These are phyloP conservation scores for Gallinago stenura DNA, from an alignment of 2,797 vertebrate species.

Conservation along the genomic window DNA sequence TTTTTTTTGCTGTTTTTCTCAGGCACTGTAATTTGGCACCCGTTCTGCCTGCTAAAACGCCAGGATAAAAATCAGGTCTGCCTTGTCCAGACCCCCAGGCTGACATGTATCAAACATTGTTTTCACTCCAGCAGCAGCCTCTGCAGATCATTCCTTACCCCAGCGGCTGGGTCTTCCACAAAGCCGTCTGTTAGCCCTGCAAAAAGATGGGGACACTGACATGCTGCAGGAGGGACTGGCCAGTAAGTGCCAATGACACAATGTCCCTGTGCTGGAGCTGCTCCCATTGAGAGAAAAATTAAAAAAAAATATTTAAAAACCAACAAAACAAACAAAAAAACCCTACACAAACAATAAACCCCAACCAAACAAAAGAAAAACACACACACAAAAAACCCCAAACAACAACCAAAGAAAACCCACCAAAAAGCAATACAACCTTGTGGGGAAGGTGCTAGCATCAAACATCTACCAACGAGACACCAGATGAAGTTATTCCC, in stretches of 20 bases:
- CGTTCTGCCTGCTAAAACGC: neutral
- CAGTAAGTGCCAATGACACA: neutral
- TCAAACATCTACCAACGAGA: neutral
- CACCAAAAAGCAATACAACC: neutral
- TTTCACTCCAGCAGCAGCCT: neutral
- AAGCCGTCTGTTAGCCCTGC: neutral
- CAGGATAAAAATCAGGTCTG: conserved; percentile 1
- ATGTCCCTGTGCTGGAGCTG: neutral
- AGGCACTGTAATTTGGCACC: neutral
- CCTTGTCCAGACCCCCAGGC: neutral
- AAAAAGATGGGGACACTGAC: neutral
- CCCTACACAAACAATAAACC: too few species aligned
- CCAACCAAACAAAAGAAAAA: too few species aligned
- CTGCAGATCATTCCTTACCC: neutral
- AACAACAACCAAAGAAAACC: too few species aligned
- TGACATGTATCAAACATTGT: neutral
- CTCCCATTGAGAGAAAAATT: neutral
- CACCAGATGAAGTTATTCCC: neutral
- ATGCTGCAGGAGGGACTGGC: neutral
- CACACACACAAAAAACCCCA: too few species aligned
- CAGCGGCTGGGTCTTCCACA: neutral
- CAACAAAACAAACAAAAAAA: too few species aligned
- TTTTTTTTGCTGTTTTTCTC: neutral
- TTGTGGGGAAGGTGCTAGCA: neutral
- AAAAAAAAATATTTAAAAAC: neutral